Percentiles rank a stretch among this genome's conserved stretches.
Evolutionary conservation across 2,888 invertebrate genomes (phyloP).

Genomic region (Octonoba sinensis): DNA sequence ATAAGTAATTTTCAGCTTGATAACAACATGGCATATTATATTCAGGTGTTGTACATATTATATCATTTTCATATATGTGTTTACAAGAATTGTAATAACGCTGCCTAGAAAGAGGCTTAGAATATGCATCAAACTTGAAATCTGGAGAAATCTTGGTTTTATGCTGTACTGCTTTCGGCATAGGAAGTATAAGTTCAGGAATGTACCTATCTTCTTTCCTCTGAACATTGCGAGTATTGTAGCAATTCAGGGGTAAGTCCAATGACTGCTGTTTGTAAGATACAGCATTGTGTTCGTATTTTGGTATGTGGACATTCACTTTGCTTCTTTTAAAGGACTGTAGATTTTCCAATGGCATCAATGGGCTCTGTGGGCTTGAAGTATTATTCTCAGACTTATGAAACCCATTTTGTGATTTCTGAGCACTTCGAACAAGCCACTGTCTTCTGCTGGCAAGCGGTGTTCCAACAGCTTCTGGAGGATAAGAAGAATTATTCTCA

Average conservation of each 20-base stretch:
- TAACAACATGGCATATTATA: constrained; percentile 69
- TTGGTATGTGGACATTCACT: constrained; percentile 31
- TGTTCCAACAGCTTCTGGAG: constrained; percentile 65
- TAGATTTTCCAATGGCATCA: constrained; percentile 66
- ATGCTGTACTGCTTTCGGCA: constrained; percentile 25
- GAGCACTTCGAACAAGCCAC: constrained; percentile 66
- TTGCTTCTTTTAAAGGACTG: constrained; percentile 55
- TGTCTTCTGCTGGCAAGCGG: constrained; percentile 69
- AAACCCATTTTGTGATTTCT: constrained; percentile 28
- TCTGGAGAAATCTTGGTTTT: constrained; percentile 52
- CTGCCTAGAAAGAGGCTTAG: constrained; percentile 37
- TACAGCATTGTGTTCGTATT: constrained; percentile 19
- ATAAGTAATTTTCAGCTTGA: constrained; percentile 75
- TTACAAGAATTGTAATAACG: constrained; percentile 52
- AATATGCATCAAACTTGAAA: constrained; percentile 39
- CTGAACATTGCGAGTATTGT: constrained; percentile 45
- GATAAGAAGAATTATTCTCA: constrained; percentile 50
- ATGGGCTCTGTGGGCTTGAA: constrained; percentile 68
- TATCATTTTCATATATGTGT: constrained; percentile 62
- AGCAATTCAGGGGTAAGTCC: constrained; percentile 56
- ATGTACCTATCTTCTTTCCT: constrained; percentile 43
- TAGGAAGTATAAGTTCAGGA: constrained; percentile 44
- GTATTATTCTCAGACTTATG: constrained; percentile 67
- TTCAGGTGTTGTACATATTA: constrained; percentile 70
- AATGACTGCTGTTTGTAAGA: constrained; percentile 60